phyloP scores from a whole-genome alignment of 2,888 invertebrate species.

The Gortyna flavago region DNA sequence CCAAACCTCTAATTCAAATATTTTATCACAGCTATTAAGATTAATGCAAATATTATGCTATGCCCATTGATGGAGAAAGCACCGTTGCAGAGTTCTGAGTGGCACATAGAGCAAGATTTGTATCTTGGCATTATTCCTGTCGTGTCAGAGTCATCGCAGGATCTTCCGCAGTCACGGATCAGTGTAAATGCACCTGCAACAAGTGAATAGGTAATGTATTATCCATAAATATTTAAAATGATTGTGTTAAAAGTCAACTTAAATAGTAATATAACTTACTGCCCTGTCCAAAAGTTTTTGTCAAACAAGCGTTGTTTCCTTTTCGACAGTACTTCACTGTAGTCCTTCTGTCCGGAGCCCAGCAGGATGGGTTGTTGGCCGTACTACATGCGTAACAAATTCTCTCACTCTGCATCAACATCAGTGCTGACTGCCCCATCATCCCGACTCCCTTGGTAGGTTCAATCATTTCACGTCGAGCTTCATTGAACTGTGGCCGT shows the following conservation, averaged over 20 bases:
- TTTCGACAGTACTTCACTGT: slow-evolving; percentile 82
- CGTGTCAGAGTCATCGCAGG: slow-evolving; percentile 71
- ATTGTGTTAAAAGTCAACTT: not conserved
- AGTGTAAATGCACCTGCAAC: slow-evolving; percentile 75
- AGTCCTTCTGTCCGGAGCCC: slow-evolving; percentile 77
- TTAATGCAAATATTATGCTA: slow-evolving; percentile 63
- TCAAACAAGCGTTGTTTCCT: slow-evolving; percentile 78
- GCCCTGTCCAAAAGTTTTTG: slow-evolving; percentile 74
- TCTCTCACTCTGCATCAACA: slow-evolving; percentile 71
- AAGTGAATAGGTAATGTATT: not conserved
- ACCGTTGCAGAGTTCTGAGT: slow-evolving; percentile 80
- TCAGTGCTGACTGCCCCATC: slow-evolving; percentile 62
- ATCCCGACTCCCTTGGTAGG: slow-evolving; percentile 72
- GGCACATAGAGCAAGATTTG: slow-evolving; percentile 79
- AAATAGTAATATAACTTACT: slow-evolving; percentile 68
- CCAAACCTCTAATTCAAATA: slow-evolving; percentile 37
- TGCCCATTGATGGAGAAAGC: slow-evolving; percentile 70
- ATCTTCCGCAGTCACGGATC: slow-evolving; percentile 79
- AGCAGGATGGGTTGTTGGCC: slow-evolving; percentile 77
- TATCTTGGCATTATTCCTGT: slow-evolving; percentile 69
- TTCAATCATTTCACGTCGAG: slow-evolving; percentile 58
- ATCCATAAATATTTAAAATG: not conserved
- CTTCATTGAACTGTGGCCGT: slow-evolving; percentile 32
- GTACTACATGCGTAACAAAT: slow-evolving; percentile 84
- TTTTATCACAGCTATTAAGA: slow-evolving; percentile 63